Evolutionary conservation across 2,113 vertebrate species (phyloP).

Genomic region (Serinus canaria): DNA sequence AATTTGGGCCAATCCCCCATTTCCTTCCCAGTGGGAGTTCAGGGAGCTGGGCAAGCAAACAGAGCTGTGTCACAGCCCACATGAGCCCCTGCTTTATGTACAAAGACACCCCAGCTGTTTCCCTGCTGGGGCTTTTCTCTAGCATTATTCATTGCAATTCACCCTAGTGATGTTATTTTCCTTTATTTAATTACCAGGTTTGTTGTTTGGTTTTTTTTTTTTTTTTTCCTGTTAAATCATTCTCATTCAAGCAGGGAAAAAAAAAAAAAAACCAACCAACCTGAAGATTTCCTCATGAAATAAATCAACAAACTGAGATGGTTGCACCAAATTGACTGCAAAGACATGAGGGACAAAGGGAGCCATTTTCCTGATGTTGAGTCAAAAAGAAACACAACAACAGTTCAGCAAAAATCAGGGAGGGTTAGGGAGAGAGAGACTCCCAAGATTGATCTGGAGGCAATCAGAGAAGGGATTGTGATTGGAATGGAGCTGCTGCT

Average conservation of each 20-base stretch:
- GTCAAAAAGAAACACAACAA: slow-evolving; percentile 13
- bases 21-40: background rate
- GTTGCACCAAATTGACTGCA: slow-evolving; percentile 7
- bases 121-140: slow-evolving; percentile 26
- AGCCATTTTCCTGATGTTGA: slow-evolving; percentile 16
- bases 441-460: background rate
- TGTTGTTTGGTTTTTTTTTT: background rate
- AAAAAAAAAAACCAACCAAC: background rate
- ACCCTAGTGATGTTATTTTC: background rate
- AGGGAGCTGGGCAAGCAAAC: background rate
- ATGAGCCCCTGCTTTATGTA: background rate
- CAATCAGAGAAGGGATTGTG: background rate
- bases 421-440: background rate
- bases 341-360: slow-evolving; percentile 15
- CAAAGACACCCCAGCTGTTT: slow-evolving; percentile 37
- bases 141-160: slow-evolving; percentile 37
- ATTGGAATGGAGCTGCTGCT: background rate
- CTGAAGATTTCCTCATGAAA: background rate
- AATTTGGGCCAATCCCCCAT: background rate
- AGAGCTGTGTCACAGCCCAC: slow-evolving; percentile 1
- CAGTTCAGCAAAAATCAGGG: background rate
- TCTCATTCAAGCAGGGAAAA: background rate
- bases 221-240: background rate
- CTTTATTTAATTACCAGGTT: slow-evolving; percentile 48
- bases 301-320: background rate